Evolutionary conservation across 2,888 invertebrate species (phyloP).

Genomic region (Drosophila cognata): DNA sequence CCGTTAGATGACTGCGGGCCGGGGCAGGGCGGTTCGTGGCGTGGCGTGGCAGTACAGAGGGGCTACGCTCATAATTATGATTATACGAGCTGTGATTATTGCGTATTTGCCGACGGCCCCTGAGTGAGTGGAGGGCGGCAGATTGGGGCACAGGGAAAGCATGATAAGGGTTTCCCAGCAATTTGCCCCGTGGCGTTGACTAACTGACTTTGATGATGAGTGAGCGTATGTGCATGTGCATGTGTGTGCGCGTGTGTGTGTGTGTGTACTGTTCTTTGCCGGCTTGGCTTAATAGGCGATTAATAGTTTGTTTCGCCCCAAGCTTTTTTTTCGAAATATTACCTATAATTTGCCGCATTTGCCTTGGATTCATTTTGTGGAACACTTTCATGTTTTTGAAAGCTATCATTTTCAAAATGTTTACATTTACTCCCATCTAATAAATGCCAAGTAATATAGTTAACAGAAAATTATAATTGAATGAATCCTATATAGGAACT

Average conservation of each 20-base stretch:
- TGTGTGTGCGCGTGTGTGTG: neutral
- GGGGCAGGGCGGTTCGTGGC: neutral
- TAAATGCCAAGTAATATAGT: neutral
- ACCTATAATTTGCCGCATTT: conserved; percentile 21
- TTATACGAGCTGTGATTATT: conserved; percentile 71
- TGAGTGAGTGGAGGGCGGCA: neutral
- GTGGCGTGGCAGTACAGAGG: conserved; percentile 13
- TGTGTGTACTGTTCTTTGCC: conserved; percentile 1
- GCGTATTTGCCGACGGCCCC: conserved; percentile 18
- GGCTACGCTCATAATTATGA: conserved; percentile 62
- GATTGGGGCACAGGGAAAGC: neutral
- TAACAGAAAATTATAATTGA: neutral
- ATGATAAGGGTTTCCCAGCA: conserved; percentile 35
- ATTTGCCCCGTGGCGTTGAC: conserved; percentile 61
- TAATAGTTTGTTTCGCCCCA: conserved; percentile 39
- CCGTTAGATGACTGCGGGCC: conserved; percentile 1
- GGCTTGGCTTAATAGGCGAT: conserved; percentile 18
- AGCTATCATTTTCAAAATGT: neutral
- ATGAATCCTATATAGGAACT: neutral
- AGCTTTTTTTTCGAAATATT: conserved; percentile 15
- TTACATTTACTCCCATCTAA: neutral
- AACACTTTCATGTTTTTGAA: neutral
- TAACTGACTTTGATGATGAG: conserved; percentile 56
- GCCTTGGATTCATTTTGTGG: neutral
- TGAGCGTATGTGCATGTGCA: neutral